phyloP scores from a whole-genome alignment of 2,888 invertebrate genomes.

The Nephrotoma guestfalica region DNA sequence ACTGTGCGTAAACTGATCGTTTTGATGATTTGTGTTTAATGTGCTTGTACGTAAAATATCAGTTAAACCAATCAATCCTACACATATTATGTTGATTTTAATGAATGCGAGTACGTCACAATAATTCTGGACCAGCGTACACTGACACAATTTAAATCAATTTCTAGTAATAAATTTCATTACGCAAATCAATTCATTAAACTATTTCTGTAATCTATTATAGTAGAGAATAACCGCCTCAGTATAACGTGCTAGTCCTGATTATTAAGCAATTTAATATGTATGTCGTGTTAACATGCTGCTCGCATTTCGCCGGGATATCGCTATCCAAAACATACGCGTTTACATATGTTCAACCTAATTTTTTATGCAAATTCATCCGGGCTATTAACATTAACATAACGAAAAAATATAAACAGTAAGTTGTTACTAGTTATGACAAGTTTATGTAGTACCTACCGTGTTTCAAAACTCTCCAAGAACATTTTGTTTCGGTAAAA shows the following conservation, averaged over 20 bases:
- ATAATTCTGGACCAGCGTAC: no score
- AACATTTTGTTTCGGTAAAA: not conserved
- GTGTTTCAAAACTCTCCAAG: not conserved
- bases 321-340: not conserved
- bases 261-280: not conserved
- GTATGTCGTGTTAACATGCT: not conserved
- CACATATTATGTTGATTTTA: no score
- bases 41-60: not conserved
- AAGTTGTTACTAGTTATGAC: not conserved
- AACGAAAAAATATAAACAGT: not conserved
- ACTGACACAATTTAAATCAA: no score
- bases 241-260: not conserved
- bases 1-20: not conserved
- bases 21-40: not conserved
- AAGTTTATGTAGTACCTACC: not conserved
- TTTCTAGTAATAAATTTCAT: no score
- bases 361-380: not conserved
- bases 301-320: not conserved
- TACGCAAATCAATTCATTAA: no score
- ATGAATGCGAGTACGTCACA: no score
- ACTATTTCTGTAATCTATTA: no score
- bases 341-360: not conserved
- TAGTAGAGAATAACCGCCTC: not conserved
- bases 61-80: no score
- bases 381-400: not conserved